Conservation (phyloP, 2,888 invertebrate species). For the Glaucopsyche alexis region DNA sequence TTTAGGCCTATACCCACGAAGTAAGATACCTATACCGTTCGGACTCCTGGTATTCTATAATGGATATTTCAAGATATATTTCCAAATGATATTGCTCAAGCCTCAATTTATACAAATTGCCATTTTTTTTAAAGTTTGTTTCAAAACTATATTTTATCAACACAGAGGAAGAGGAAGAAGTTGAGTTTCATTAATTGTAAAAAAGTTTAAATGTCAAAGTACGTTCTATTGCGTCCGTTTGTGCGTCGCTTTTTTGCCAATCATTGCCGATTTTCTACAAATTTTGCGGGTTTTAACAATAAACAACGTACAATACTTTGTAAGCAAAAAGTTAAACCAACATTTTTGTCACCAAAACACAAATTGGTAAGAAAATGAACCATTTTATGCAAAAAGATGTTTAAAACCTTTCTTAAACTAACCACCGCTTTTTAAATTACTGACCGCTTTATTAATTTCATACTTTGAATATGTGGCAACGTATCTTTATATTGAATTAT, state of each 20-base stretch:
- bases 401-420: not conserved
- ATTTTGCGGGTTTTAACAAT: constrained; percentile 42
- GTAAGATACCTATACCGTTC: too few relatives aligned
- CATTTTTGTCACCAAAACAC: constrained; percentile 40
- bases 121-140: too few relatives aligned
- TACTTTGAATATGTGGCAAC: not conserved
- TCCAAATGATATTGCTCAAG: too few relatives aligned
- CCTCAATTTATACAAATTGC: too few relatives aligned
- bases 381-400: not conserved
- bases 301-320: constrained; percentile 1
- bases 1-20: too few relatives aligned
- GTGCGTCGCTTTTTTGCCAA: constrained; percentile 73
- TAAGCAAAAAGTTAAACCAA: constrained; percentile 25
- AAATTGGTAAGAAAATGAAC: constrained; percentile 49
- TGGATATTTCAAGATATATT: too few relatives aligned
- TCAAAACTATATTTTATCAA: not conserved
- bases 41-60: too few relatives aligned
- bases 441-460: not conserved
- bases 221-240: constrained; percentile 66
- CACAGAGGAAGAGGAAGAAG: not conserved
- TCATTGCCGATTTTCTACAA: constrained; percentile 67
- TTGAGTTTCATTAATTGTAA: not conserved
- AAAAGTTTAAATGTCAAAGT: constrained; percentile 56
- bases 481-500: not conserved
- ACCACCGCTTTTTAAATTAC: constrained; percentile 4